Conservation (phyloP, 2,888 invertebrate species). For the Cyrtodaria siliqua region DNA sequence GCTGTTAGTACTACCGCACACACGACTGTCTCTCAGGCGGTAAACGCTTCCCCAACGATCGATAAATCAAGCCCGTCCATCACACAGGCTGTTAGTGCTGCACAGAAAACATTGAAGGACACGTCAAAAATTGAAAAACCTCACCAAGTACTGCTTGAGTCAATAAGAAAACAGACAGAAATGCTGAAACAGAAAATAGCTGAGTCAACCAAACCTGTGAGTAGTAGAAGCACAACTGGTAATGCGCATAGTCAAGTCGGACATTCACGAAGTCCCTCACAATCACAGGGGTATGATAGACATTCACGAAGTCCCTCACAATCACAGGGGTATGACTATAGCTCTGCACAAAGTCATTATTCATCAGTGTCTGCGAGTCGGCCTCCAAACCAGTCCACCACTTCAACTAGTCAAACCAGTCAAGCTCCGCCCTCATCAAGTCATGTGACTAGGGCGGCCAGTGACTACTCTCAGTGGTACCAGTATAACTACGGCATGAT, state of each 20-base stretch:
- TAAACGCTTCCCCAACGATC: too few species aligned
- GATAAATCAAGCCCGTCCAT: too few species aligned
- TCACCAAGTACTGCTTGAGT: slow-evolving; percentile 38
- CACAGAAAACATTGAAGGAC: not conserved
- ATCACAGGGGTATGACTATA: not conserved
- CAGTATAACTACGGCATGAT: not conserved
- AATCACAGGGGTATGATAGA: not conserved
- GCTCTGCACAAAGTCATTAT: not conserved
- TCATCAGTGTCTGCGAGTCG: not conserved
- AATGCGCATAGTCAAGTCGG: not conserved
- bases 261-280: not conserved
- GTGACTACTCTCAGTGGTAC: not conserved
- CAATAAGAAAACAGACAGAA: slow-evolving; percentile 54
- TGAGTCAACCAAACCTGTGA: not conserved
- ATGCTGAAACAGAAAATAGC: slow-evolving; percentile 43
- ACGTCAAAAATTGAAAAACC: not conserved
- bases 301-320: not conserved
- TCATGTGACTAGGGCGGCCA: not conserved
- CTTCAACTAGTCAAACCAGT: too few species aligned
- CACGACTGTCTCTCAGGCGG: too few species aligned
- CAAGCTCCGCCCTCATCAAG: too few species aligned
- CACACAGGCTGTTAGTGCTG: not conserved
- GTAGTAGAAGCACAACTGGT: not conserved
- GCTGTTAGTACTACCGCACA: slow-evolving; percentile 1
- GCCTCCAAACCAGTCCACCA: not conserved